Percentiles rank a stretch among this genome's conserved stretches.
Evolutionary conservation across 2,797 vertebrate species (phyloP).

Genomic region (Cygnus olor): DNA sequence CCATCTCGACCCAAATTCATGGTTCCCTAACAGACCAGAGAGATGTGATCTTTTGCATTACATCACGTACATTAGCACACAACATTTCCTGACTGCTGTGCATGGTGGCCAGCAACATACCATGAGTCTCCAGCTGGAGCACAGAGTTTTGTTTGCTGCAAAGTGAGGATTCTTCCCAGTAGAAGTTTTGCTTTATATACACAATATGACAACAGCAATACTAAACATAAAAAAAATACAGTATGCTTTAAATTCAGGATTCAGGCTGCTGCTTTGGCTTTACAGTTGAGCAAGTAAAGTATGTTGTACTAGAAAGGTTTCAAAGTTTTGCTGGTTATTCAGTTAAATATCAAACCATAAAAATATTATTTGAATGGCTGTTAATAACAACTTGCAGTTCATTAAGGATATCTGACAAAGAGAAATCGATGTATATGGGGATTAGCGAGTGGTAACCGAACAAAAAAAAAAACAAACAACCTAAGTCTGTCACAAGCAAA

Average conservation of each 20-base stretch:
- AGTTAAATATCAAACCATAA: not conserved
- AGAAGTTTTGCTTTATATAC: not conserved
- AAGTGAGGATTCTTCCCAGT: not conserved
- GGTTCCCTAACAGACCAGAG: not conserved
- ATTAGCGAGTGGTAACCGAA: not conserved
- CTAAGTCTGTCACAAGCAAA: not conserved
- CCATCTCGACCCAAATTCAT: not conserved
- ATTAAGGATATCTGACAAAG: conserved; percentile 5
- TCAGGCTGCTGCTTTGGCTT: conserved; percentile 8
- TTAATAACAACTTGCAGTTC: conserved; percentile 42
- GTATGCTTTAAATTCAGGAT: not conserved
- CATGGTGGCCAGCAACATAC: not conserved
- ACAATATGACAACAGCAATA: not conserved
- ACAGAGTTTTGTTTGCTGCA: not conserved
- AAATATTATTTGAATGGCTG: not conserved
- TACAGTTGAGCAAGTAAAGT: not conserved
- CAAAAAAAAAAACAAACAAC: not conserved
- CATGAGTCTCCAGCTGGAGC: not conserved
- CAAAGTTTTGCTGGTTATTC: not conserved
- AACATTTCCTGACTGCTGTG: not conserved
- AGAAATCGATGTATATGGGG: not conserved
- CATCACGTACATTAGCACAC: not conserved
- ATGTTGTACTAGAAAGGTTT: not conserved
- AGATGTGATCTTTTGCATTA: not conserved
- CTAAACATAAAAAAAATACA: not conserved